Conservation (phyloP, 1,140 invertebrate genomes). For the Scylla paramamosain region DNA sequence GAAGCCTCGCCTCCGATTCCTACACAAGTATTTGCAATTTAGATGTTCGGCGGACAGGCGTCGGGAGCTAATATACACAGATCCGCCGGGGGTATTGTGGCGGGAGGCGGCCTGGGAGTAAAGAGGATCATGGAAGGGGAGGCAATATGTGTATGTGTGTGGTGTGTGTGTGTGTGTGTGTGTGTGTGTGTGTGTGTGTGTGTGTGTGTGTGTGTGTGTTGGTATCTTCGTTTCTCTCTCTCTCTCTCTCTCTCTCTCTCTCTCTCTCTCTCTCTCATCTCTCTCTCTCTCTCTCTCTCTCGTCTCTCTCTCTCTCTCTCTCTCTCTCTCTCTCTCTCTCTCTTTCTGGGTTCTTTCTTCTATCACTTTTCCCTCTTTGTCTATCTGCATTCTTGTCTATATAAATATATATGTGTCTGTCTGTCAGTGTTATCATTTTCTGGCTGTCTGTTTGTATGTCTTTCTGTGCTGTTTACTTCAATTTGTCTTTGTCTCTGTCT, state of each 20-base stretch:
- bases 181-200: slow-evolving; percentile 50
- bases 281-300: slow-evolving; percentile 6
- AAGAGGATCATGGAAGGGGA: slow-evolving; percentile 23
- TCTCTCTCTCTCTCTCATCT: slow-evolving; percentile 25
- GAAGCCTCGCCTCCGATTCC: not conserved
- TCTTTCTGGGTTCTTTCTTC: too few relatives aligned
- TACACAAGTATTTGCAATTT: slow-evolving; percentile 75
- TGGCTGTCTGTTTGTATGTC: too few relatives aligned
- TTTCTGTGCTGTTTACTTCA: too few relatives aligned
- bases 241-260: slow-evolving; percentile 8
- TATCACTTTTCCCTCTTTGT: too few relatives aligned
- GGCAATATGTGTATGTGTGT: slow-evolving; percentile 44
- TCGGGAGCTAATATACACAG: slow-evolving; percentile 73
- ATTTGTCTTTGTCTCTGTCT: too few relatives aligned
- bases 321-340: slow-evolving; percentile 29
- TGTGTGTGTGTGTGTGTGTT: slow-evolving; percentile 60
- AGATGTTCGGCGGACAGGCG: slow-evolving; percentile 71
- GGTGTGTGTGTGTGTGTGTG: slow-evolving; percentile 44
- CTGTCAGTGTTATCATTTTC: too few relatives aligned
- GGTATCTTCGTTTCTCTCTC: slow-evolving; percentile 16
- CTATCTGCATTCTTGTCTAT: too few relatives aligned
- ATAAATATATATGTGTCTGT: too few relatives aligned
- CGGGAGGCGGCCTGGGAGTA: not conserved
- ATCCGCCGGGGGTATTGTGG: slow-evolving; percentile 58
- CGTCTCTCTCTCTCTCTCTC: not conserved